Evolutionary conservation across 2,797 vertebrate species (phyloP).

Genomic region (Cuculus canorus): DNA sequence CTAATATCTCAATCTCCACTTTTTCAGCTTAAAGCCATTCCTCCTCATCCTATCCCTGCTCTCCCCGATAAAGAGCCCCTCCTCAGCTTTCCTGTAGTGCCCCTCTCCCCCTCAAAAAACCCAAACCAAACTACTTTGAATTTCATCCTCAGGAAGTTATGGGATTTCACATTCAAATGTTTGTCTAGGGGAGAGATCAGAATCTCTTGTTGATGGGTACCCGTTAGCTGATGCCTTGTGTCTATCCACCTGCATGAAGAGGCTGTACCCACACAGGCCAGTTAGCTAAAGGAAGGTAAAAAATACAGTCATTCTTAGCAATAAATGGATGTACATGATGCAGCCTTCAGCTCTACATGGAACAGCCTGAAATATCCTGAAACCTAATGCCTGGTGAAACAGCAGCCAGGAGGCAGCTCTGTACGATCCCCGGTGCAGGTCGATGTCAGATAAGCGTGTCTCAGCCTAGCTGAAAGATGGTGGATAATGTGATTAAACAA

Average conservation of each 20-base stretch:
- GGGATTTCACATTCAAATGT: neutral
- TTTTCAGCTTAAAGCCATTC: too few species aligned
- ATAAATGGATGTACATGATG: neutral
- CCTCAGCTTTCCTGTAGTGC: too few species aligned
- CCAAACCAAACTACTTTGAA: neutral
- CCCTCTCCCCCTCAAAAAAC: too few species aligned
- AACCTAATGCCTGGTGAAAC: neutral
- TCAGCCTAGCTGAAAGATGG: neutral
- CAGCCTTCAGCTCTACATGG: neutral
- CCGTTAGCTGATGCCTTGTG: neutral
- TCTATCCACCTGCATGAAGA: neutral
- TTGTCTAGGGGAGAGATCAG: neutral
- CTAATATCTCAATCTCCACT: too few species aligned
- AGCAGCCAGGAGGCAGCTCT: neutral
- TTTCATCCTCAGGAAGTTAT: neutral
- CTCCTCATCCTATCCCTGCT: too few species aligned
- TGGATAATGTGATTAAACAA: constrained; percentile 46
- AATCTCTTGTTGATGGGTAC: neutral
- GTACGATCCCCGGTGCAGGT: rapidly evolving
- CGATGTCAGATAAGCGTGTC: neutral
- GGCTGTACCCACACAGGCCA: rapidly evolving
- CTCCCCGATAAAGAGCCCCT: too few species aligned
- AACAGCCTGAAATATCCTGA: neutral
- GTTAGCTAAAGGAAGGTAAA: neutral
- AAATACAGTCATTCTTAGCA: neutral